Evolutionary conservation across 1,140 invertebrate species (phyloP), one percentile per base, ranked within the genome.

Genomic region (Brachionus plicatilis): DNA sequence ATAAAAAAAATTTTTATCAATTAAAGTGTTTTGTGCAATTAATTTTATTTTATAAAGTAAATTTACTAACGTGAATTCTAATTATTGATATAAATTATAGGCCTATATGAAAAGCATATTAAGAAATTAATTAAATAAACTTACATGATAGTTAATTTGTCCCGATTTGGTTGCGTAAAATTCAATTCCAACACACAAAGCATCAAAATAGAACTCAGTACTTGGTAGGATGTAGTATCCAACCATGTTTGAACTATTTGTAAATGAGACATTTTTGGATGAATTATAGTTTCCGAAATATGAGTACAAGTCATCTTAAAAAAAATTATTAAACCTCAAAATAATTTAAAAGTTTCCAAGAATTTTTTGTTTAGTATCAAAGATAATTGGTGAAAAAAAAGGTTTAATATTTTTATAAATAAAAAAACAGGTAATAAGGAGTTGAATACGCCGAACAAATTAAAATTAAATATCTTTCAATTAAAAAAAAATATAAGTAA

Each of bases 161-260:
- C 68, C 68, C 0, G 9, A 12, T 43, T 17, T 17, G n/a, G 3
- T 2, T 20, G 68, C 68, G 43, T 72, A 41, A 72, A 72, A 37
- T 17, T 72, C 68, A 24, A 72, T 43, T 14, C 68, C 68, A 43
- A n/a, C 24, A 43, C 9, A n/a, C 17, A 43, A 2, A 17, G 68
- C 17, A 72, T 72, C 37, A 43, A 72, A 72, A 20, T 72, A 43
- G n/a, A 72, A 72, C 20, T 72, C 33, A 17, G 68, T 72, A 72
- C 37, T 72, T 20, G 37, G 37, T 20, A 72, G 17, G 20, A 43
- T 0, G 43, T 41, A 43, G 5, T 37, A 72, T 6, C 68, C 68
- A 72, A 3, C 37, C 0, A 0, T 33, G 9, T 11, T 72, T 41
- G 37, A 41, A 41, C 11, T 72, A 14, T 41, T 17, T n/a, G 29